phyloP scores from a whole-genome alignment of 2,113 vertebrate species.

The Muscicapa adusta region DNA sequence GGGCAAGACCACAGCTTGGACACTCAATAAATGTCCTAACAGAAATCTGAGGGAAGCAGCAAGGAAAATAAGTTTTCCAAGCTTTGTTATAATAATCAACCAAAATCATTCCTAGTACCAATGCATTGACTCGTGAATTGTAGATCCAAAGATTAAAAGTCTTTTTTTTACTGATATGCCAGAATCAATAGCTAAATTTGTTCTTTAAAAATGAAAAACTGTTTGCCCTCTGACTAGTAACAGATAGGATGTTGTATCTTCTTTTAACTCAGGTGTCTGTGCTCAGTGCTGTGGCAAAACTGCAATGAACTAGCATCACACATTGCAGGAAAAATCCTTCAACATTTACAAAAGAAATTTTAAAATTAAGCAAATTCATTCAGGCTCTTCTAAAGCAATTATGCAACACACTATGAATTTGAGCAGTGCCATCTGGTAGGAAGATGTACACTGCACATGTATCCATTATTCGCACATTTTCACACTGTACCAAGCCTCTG shows the following conservation, averaged over 20 bases:
- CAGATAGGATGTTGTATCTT: not conserved
- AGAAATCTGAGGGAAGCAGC: not conserved
- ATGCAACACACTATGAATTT: constrained; percentile 25
- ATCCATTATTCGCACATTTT: constrained; percentile 32
- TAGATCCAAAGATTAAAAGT: not conserved
- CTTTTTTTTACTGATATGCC: not conserved
- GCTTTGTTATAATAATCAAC: not conserved
- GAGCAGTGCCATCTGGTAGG: constrained; percentile 41
- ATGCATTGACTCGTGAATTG: not conserved
- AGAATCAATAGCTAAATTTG: not conserved
- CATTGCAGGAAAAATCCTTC: not conserved
- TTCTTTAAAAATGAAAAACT: not conserved
- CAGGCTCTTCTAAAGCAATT: constrained; percentile 29
- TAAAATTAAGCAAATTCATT: constrained; percentile 9
- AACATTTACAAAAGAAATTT: not conserved
- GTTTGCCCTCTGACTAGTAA: not conserved
- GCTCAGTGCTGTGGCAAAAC: not conserved
- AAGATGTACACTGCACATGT: constrained; percentile 27
- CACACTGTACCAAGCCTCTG: constrained; percentile 5
- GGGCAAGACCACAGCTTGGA: not conserved
- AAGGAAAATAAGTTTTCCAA: not conserved
- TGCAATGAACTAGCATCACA: not conserved
- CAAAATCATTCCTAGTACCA: not conserved
- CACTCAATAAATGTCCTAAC: not conserved
- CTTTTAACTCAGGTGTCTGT: not conserved